Percentiles rank a stretch among this genome's conserved stretches.
phyloP scores from a whole-genome alignment of 2,113 vertebrate species.

The Apistogramma diplotaenia region DNA sequence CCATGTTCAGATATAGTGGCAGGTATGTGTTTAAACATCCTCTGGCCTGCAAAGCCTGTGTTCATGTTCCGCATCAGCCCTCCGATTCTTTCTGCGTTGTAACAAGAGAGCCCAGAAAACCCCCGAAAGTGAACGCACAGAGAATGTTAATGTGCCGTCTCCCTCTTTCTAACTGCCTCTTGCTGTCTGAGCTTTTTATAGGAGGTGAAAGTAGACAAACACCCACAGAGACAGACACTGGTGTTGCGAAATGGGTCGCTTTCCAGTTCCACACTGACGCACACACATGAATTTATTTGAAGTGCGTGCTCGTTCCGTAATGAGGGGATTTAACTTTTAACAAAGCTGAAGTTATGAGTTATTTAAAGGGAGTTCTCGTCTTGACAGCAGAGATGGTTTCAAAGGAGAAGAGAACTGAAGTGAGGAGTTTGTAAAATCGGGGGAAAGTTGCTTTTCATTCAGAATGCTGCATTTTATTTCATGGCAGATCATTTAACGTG shows the following conservation, averaged over 20 bases:
- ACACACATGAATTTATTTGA: constrained; percentile 30
- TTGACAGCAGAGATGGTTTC: neutral
- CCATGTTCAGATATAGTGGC: neutral
- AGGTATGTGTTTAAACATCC: neutral
- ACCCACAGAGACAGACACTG: constrained; percentile 55
- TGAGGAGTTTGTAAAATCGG: neutral
- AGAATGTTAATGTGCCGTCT: constrained; percentile 28
- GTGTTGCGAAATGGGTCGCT: constrained; percentile 51
- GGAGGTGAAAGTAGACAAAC: constrained; percentile 72
- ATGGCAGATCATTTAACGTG: neutral
- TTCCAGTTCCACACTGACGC: constrained; percentile 43
- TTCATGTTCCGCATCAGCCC: neutral
- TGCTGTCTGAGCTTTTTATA: constrained; percentile 57
- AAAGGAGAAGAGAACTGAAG: neutral
- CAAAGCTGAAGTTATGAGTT: neutral
- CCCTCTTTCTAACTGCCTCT: constrained; percentile 8
- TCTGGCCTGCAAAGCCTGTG: neutral
- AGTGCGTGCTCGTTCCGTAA: neutral
- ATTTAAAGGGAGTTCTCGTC: neutral
- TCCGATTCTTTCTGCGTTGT: neutral
- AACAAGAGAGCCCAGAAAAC: constrained; percentile 7
- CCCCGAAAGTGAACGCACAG: neutral
- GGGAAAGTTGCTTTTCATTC: neutral
- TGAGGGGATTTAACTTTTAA: constrained; percentile 1
- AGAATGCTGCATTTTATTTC: neutral